These are phyloP conservation scores for Papilio protenor DNA, from an alignment of 2,888 invertebrate genomes.

Conservation along the genomic window DNA sequence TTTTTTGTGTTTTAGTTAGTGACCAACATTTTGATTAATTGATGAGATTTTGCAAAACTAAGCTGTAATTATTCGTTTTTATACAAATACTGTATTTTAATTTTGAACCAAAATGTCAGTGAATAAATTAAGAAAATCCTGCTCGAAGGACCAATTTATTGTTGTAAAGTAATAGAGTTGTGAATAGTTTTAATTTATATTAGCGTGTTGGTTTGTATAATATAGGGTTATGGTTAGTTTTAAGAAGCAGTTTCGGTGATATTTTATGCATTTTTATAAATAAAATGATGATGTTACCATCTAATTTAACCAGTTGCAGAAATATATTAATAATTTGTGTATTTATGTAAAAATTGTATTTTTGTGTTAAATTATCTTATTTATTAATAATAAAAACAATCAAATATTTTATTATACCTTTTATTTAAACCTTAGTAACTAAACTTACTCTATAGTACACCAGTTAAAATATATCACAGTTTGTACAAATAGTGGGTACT, in stretches of 20 bases:
- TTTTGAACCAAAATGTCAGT: constrained; percentile 43
- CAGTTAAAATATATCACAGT: constrained; percentile 41
- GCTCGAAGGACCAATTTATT: not conserved
- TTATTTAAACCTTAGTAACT: constrained; percentile 1
- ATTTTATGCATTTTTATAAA: not conserved
- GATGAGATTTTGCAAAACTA: no score
- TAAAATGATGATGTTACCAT: not conserved
- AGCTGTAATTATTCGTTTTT: no score
- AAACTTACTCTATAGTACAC: constrained; percentile 20
- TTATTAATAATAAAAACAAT: not conserved
- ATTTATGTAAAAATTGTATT: not conserved
- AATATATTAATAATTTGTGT: not conserved
- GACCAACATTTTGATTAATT: no score
- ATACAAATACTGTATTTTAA: no score
- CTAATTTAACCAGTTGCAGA: not conserved
- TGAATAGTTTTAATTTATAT: not conserved
- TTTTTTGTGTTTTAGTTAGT: no score
- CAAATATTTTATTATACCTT: not conserved
- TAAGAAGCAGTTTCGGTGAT: not conserved
- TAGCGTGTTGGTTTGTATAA: not conserved
- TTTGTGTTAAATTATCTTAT: not conserved
- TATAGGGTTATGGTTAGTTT: not conserved
- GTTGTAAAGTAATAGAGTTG: not conserved
- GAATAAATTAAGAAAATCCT: not conserved
- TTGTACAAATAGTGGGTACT: constrained; percentile 5